Evolutionary conservation across 2,797 vertebrate species (phyloP), one percentile per base, ranked within the genome.

Genomic region (Macropodus opercularis): DNA sequence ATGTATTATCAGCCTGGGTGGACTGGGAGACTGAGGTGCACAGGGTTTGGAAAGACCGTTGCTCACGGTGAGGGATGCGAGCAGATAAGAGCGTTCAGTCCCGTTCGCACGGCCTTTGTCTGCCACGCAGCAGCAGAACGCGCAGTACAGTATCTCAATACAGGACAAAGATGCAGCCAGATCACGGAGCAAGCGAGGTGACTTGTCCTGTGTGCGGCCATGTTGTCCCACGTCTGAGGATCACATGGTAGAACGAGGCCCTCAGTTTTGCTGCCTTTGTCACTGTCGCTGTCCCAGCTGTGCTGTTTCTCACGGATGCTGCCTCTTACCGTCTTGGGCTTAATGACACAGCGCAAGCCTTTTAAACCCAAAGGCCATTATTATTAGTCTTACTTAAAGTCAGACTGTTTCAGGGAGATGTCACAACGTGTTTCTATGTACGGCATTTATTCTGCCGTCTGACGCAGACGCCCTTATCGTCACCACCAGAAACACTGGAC

Each of bases 331-430:
- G 55, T 7, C 49, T 47, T 55, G 74, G 57, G 73, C 58, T 81
- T 90, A 90, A 90, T 84, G 83, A 85, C 76, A 81, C 61, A 52
- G 26, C 63, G 9, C 49, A 62, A 69, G 68, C 63, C 77, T 66
- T 54, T 75, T 75, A 64, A 79, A 70, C 42, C 46, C 39, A 65
- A 65, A 69, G 62, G 69, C 72, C 62, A 36, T 51, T 64, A 57
- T 83, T 79, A 85, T 89, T 76, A 80, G 69, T 84, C 80, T 68
- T 69, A 21, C 74, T 57, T 81, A 83, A 85, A 81, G 77, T 82
- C 46, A 61, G 72, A 83, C 80, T 79, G 75, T 77, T 78, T 71
- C 42, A 49, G 50, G 63, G 42, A 55, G 55, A 72, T 65, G 61
- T 72, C 63, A 57, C 41, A 72, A 72, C 64, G 51, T 44, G 40